Evolutionary conservation across 30 jellyfish, hydroid and myxozoan species (phyloP).

Genomic region (Chrysaora quinquecirrha): DNA sequence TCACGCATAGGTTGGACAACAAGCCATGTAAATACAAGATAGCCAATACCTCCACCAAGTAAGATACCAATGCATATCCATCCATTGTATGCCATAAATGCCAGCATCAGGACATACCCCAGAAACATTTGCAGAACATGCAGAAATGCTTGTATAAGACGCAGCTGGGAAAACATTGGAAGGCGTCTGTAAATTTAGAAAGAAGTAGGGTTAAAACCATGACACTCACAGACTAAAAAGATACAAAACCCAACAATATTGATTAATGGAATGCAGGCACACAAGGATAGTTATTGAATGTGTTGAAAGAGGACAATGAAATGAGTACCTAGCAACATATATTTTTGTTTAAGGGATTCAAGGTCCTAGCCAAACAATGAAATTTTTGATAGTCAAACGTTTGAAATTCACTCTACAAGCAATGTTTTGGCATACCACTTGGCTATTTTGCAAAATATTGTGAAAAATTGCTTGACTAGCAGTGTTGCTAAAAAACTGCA

Average conservation of each 20-base stretch:
- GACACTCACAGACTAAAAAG: not conserved
- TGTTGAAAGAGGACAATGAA: too few species aligned
- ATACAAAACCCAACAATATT: not conserved
- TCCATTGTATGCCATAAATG: slow-evolving; percentile 94
- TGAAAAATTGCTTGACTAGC: too few species aligned
- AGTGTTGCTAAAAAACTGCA: too few species aligned
- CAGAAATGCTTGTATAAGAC: slow-evolving; percentile 78
- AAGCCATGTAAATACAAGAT: slow-evolving; percentile 83
- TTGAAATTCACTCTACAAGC: too few species aligned
- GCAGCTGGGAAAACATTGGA: slow-evolving; percentile 47
- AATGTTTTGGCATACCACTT: too few species aligned
- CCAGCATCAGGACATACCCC: slow-evolving; percentile 95
- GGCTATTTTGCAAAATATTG: too few species aligned
- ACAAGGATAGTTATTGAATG: too few species aligned
- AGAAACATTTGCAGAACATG: slow-evolving; percentile 85
- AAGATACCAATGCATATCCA: slow-evolving; percentile 93
- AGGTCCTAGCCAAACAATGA: too few species aligned
- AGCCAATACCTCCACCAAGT: slow-evolving; percentile 95
- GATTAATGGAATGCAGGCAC: not conserved
- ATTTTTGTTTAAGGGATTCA: too few species aligned
- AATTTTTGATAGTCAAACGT: too few species aligned
- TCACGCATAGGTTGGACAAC: slow-evolving; percentile 55
- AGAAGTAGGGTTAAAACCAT: not conserved
- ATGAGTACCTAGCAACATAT: not conserved
- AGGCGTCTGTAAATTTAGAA: slow-evolving; percentile 24